Base-by-base conservation (phyloP, 53 echinoderm and acorn worm species). In the Echinarachnius parma region DNA sequence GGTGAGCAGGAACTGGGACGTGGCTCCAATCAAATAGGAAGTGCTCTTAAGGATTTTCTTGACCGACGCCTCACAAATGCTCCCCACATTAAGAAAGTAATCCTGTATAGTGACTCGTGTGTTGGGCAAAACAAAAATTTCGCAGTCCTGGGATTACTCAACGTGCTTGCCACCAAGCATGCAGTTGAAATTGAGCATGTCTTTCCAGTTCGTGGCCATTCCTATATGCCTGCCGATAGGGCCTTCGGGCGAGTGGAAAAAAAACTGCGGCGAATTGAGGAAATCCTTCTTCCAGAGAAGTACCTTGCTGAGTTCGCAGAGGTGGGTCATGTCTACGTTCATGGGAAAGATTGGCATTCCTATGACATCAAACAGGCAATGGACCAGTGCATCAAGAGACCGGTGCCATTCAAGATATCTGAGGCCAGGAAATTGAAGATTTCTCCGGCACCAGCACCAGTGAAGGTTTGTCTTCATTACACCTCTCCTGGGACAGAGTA, bases 91-190 rank as follows among this genome's bases (percentile, higher is more conserved):
- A 64, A 55, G 44, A 76, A 36, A 27, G 62, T 86, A 5, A 1
- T 24, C n/a, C 75, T 80, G 20, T 86, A 80, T 48, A 80, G 80
- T 39, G 76, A 86, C 31, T 86, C 86, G 2, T 86, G 81, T 30
- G 26, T 59, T 20, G 77, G 81, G 4, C 86, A 81, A 34, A 86
- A 86, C 45, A 86, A 81, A 29, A 86, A 86, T 63, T 66, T 47
- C 23, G 46, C 66, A 23, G 77, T 77, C 31, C 18, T 78, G 0
- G 46, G 53, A 24, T 32, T 65, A 14, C 21, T 85, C 28, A 74
- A 20, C 29, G 34, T 66, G 39, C 27, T 81, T 25, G 46, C 77
- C 18, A 26, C 33, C 18, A 42, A 45, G 3, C 55, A 68, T 11
- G 33, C 53, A 2, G 26, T 84, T 11, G 30, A 46, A n/a, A 21